Conservation (phyloP, 2,888 invertebrate species). For the Campaea margaritaria region DNA sequence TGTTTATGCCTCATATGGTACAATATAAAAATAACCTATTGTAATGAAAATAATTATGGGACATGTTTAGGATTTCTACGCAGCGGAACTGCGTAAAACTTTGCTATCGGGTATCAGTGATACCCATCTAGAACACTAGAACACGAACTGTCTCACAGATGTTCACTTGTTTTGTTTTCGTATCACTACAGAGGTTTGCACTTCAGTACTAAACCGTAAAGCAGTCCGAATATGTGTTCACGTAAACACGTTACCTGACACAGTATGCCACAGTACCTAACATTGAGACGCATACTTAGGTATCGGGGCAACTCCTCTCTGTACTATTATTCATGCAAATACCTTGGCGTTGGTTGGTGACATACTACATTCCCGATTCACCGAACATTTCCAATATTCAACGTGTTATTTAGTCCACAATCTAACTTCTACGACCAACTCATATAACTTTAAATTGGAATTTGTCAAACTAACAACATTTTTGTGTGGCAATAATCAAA, state of each 20-base stretch:
- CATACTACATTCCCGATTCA: constrained; percentile 50
- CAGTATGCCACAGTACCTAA: neutral
- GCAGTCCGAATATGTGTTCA: constrained; percentile 12
- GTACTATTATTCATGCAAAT: constrained; percentile 50
- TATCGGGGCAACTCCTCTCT: neutral
- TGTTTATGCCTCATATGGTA: no score
- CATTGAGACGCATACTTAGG: constrained; percentile 31
- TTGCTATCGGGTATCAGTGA: no score
- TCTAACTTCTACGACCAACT: constrained; percentile 41
- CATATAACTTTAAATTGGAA: constrained; percentile 46
- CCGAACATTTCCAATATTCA: constrained; percentile 48
- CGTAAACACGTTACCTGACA: constrained; percentile 41
- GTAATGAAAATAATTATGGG: neutral
- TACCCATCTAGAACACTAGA: neutral
- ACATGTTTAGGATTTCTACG: neutral
- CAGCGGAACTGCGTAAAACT: neutral
- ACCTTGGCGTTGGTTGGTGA: constrained; percentile 52
- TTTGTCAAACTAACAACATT: constrained; percentile 37
- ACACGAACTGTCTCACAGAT: neutral
- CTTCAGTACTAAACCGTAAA: constrained; percentile 11
- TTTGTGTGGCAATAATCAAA: constrained; percentile 22
- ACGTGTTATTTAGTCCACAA: constrained; percentile 47
- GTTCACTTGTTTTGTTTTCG: neutral
- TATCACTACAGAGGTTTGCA: constrained; percentile 8
- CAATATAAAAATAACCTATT: no score